Conservation (phyloP, 2,888 invertebrate species). For the Rhorus exstirpatorius region DNA sequence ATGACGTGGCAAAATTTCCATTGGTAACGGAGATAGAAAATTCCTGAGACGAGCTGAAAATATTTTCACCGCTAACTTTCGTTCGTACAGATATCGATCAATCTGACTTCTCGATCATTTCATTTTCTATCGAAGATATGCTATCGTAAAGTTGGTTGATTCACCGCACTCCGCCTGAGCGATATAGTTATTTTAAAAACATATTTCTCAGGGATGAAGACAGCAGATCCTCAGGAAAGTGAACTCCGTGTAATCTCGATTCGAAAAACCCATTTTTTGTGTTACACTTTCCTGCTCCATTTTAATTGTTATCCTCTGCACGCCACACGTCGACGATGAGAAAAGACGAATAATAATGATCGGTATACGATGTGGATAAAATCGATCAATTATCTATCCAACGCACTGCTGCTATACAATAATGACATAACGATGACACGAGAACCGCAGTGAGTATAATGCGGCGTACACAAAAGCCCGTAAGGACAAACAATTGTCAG, state of each 20-base stretch:
- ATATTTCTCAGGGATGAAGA: too few species aligned
- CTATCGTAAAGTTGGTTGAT: background rate
- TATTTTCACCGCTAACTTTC: background rate
- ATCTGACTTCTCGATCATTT: background rate
- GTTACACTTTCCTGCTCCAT: too few species aligned
- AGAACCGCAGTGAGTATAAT: conserved; percentile 24
- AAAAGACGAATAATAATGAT: background rate
- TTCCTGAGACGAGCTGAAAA: background rate
- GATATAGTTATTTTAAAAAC: too few species aligned
- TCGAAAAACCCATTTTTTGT: too few species aligned
- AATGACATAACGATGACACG: conserved; percentile 59
- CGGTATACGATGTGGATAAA: background rate
- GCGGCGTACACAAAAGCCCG: conserved; percentile 17
- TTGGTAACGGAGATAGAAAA: conserved; percentile 2
- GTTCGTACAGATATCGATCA: background rate
- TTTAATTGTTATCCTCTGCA: background rate
- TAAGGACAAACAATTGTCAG: conserved; percentile 63
- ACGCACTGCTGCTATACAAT: conserved; percentile 5
- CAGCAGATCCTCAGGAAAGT: too few species aligned
- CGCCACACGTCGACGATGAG: too few species aligned
- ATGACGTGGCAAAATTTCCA: conserved; percentile 6
- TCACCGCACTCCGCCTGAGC: too few species aligned
- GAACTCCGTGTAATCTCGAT: too few species aligned
- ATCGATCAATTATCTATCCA: conserved; percentile 47
- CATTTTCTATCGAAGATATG: background rate